Base-by-base conservation (phyloP, 2,888 invertebrate genomes). In the Cerastis rubricosa region DNA sequence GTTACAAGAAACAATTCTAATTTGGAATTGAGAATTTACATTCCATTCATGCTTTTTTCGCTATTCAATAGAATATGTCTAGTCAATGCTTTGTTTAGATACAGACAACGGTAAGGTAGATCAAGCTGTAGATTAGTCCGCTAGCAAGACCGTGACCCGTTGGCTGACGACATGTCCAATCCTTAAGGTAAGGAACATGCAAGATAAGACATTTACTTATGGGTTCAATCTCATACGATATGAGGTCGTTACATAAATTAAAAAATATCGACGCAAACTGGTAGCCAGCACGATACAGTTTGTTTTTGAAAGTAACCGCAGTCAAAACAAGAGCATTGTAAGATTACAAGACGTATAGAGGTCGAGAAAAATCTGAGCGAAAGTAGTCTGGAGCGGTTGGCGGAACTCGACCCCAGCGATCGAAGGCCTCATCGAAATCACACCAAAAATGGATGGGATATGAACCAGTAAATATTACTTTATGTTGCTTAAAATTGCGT, bases 371-470 rank as follows among this genome's bases (percentile, higher is more conserved):
- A 94, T 91, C 92, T 91, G 93, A 94, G 94, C 94, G 95, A 95
- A 95, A 95, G 95, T 94, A 91, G 88, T 86, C 47, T 47, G 25
- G 40, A 69, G 68, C 94, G 95, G 95, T 89, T 93, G 95, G 95
- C 94, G 95, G 95, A 95, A 95, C 93, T 91, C 88, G 85, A 87
- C 83, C 83, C 85, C 89, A 81, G 88, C 89, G 88, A 91, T 87
- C 92, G 95, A 95, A 95, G 95, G 95, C 91, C 94, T 82, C 90
- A 89, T 88, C 86, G 87, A 90, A 90, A 87, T 64, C 89, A 86
- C 89, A 91, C 95, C 96, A 94, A 95, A 96, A 95, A 94, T 93
- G 95, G 95, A 94, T 93, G 94, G 91, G 90, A 93, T 91, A 91
- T 89, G 85, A 84, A 78, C 81, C 79, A 80, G 81, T 84, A 66